A percentile compares a stretch with the other conserved stretches of the same genome.
These are phyloP conservation scores for Astatoreochromis straeleni DNA, from an alignment of 2,113 vertebrate genomes.

Conservation along the genomic window DNA sequence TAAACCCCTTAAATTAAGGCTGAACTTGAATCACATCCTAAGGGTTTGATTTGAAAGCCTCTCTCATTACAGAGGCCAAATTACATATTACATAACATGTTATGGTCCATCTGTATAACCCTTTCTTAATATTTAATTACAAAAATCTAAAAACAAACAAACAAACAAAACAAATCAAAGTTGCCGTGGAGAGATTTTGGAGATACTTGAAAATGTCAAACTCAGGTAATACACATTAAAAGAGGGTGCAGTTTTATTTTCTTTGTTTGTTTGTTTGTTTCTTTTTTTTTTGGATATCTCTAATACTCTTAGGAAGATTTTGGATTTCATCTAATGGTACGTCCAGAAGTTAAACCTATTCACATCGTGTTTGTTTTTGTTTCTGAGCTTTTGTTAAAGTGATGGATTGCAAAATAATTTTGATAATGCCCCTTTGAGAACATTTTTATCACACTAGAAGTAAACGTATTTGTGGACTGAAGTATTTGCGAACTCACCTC, in stretches of 20 bases:
- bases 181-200: slow-evolving; percentile 58
- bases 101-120: background rate
- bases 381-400: slow-evolving; percentile 21
- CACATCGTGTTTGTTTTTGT: background rate
- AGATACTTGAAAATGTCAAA: slow-evolving; percentile 67
- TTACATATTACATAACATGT: background rate
- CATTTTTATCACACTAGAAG: slow-evolving; percentile 16
- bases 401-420: slow-evolving; percentile 35
- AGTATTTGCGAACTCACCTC: slow-evolving; percentile 13
- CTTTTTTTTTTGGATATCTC: slow-evolving; percentile 60
- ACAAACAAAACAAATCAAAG: slow-evolving; percentile 64
- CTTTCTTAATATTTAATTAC: slow-evolving; percentile 54
- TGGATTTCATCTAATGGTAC: slow-evolving; percentile 29
- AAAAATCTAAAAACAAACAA: slow-evolving; percentile 62
- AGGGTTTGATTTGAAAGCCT: background rate
- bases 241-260: slow-evolving; percentile 41
- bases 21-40: background rate
- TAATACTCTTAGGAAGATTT: slow-evolving; percentile 54
- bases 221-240: slow-evolving; percentile 62
- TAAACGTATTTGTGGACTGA: slow-evolving; percentile 12
- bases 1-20: background rate
- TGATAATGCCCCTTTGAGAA: slow-evolving; percentile 41
- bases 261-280: background rate
- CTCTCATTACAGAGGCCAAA: background rate
- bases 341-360: slow-evolving; percentile 2